These are phyloP conservation scores for Eupithecia inturbata DNA, from an alignment of 2,888 invertebrate species.

Conservation along the genomic window DNA sequence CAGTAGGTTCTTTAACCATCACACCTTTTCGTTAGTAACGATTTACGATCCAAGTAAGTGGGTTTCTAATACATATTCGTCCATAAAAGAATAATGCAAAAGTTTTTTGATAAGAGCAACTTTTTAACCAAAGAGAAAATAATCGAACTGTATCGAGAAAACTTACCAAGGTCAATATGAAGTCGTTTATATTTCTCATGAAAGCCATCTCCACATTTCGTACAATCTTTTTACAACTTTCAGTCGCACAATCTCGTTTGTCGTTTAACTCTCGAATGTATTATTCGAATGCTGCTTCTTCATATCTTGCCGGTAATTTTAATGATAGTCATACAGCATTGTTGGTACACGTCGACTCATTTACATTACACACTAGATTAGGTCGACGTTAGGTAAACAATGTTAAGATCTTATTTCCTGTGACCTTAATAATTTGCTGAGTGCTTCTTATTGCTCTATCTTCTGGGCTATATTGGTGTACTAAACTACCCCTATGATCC, in stretches of 20 bases:
- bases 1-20: not conserved
- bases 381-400: slow-evolving; percentile 71
- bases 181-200: slow-evolving; percentile 57
- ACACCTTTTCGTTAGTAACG: not conserved
- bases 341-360: slow-evolving; percentile 66
- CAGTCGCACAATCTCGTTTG: slow-evolving; percentile 57
- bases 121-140: not conserved
- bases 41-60: too few species aligned
- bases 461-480: not conserved
- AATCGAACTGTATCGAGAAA: not conserved
- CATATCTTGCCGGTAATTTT: slow-evolving; percentile 60
- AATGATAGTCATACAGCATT: slow-evolving; percentile 61
- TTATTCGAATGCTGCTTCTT: slow-evolving; percentile 61
- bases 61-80: too few species aligned
- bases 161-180: slow-evolving; percentile 63
- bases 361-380: slow-evolving; percentile 72
- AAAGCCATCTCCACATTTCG: slow-evolving; percentile 66
- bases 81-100: too few species aligned
- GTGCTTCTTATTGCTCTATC: not conserved
- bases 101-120: not conserved
- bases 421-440: slow-evolving; percentile 47
- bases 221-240: slow-evolving; percentile 42
- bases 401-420: slow-evolving; percentile 76
- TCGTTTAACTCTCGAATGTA: slow-evolving; percentile 67
- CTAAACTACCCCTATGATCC: not conserved